A percentile compares a stretch with the other conserved stretches of the same genome.
phyloP scores from a whole-genome alignment of 2,888 invertebrate genomes.

The Pandemis heparana region DNA sequence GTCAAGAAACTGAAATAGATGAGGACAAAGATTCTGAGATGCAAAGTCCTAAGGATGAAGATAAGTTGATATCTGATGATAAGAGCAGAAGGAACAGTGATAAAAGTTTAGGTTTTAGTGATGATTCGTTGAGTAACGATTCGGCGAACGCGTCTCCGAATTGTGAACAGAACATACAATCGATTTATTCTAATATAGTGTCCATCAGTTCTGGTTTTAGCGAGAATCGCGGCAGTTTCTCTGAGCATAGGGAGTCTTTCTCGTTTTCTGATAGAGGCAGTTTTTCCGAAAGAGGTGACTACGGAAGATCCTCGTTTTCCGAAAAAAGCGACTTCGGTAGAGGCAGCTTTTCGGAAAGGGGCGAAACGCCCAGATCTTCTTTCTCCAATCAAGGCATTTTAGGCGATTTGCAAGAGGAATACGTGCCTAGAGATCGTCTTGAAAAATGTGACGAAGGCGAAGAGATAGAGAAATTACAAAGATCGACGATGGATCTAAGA shows the following conservation, averaged over 20 bases:
- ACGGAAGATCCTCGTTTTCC: slow-evolving; percentile 77
- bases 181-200: slow-evolving; percentile 82
- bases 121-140: slow-evolving; percentile 90
- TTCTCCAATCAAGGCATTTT: slow-evolving; percentile 78
- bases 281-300: slow-evolving; percentile 79
- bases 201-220: slow-evolving; percentile 87
- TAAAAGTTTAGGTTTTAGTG: slow-evolving; percentile 89
- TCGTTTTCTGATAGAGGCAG: slow-evolving; percentile 81
- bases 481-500: slow-evolving; percentile 78
- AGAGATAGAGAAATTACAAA: slow-evolving; percentile 75
- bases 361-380: slow-evolving; percentile 78
- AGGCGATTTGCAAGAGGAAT: slow-evolving; percentile 78
- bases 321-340: slow-evolving; percentile 84
- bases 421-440: slow-evolving; percentile 68
- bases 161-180: slow-evolving; percentile 79
- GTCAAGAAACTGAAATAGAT: slow-evolving; percentile 85
- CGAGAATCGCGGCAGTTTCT: slow-evolving; percentile 82
- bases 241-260: slow-evolving; percentile 79
- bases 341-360: slow-evolving; percentile 76
- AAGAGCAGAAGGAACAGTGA: slow-evolving; percentile 88
- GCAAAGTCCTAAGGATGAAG: slow-evolving; percentile 70
- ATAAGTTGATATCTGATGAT: slow-evolving; percentile 63
- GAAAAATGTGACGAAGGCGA: slow-evolving; percentile 70
- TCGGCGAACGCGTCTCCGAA: slow-evolving; percentile 84
- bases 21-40: slow-evolving; percentile 67